phyloP scores from a whole-genome alignment of 64 coral and sea anemone genomes.

The Catalaphyllia jardinei region DNA sequence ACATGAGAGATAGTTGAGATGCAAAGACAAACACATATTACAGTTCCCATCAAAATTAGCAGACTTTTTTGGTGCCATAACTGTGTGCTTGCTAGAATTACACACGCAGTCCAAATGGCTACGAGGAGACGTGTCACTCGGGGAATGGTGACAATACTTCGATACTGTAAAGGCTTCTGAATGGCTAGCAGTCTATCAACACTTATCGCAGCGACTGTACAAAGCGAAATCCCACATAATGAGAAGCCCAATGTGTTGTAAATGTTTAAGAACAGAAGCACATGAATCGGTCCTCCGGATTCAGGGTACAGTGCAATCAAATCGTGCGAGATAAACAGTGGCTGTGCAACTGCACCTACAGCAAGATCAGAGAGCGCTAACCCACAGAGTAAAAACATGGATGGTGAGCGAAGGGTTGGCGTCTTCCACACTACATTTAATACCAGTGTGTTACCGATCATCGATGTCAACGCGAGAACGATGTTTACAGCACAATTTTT shows the following conservation, averaged over 20 bases:
- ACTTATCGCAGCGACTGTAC: conserved; percentile 8
- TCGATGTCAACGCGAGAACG: background rate
- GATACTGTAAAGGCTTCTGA: background rate
- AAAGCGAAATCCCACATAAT: conserved; percentile 6
- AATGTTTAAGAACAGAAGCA: background rate
- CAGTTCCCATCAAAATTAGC: background rate
- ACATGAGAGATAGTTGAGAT: background rate
- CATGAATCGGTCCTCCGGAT: background rate
- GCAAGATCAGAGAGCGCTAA: conserved; percentile 5
- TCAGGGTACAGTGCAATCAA: background rate
- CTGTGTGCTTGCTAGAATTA: background rate
- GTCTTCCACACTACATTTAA: background rate
- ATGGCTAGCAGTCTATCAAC: conserved; percentile 9
- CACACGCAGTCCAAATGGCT: background rate
- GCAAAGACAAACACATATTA: background rate
- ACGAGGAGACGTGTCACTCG: background rate
- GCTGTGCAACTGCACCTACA: background rate
- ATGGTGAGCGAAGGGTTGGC: conserved; percentile 3
- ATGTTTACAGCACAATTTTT: conserved; percentile 5
- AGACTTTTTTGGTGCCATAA: conserved; percentile 2
- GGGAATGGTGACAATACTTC: background rate
- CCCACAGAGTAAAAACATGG: background rate
- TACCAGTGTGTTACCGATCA: background rate
- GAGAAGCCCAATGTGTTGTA: background rate
- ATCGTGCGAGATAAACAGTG: background rate